Evolutionary conservation across 2,113 vertebrate species (phyloP), one percentile per base, ranked within the genome.

Genomic region (Colius striatus): DNA sequence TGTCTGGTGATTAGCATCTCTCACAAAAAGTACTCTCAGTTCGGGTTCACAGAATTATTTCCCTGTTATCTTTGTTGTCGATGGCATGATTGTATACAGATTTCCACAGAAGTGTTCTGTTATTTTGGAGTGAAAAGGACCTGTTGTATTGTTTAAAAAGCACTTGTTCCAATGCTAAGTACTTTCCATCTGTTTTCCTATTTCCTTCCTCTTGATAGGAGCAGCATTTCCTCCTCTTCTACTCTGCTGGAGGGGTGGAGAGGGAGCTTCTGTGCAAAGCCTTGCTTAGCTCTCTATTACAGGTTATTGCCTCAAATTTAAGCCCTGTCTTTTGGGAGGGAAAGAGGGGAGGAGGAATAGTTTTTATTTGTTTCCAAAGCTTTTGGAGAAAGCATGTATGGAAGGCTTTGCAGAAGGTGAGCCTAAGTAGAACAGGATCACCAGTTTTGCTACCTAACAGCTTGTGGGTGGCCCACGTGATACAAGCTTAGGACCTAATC

Each of bases 31-130:
- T 57, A 22, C 94, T 62, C 47, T 15, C 23, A 8, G 25, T 72
- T 92, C 96, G 63, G 96, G 98, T 98, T 99, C 98, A 98, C 98
- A 98, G 98, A 98, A 98, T 98, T 98, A 98, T 98, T 98, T 97
- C 97, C 98, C 98, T 82, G 96, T 98, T 98, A 96, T 98, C 91
- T 96, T 96, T 97, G 98, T 98, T 97, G 98, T 98, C 95, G 96
- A 97, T 95, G 92, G 88, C 89, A 63, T 96, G 96, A 98, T 98
- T 97, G 98, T 98, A 91, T 94, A 74, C 66, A 84, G 96, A 95
- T 97, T 98, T 96, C 97, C 96, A 94, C 94, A 79, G 96, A 73
- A 87, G 91, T 48, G 94, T 84, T 89, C 96, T 97, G 96, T 95
- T 96, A 84, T 89, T 93, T 77, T 85, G 96, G 77, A 96, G 97